phyloP scores from a whole-genome alignment of 2,797 vertebrate species.

The Semaprochilodus insignis region DNA sequence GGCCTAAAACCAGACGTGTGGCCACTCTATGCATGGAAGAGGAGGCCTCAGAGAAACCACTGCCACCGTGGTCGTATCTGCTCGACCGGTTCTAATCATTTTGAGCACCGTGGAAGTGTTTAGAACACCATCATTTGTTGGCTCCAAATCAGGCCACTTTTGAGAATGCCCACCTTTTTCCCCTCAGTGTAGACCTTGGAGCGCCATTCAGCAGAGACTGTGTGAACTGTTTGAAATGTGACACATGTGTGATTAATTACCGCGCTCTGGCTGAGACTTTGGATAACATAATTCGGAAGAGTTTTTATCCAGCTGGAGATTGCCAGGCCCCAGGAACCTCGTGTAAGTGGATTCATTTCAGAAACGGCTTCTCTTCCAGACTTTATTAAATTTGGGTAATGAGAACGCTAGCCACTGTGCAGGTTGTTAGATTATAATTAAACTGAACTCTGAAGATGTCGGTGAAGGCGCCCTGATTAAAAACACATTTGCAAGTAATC shows the following conservation, averaged over 20 bases:
- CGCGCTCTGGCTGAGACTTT: conserved; percentile 64
- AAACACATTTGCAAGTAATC: conserved; percentile 78
- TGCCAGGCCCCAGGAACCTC: conserved; percentile 70
- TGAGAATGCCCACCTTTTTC: conserved; percentile 3
- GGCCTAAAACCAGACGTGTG: too few relatives aligned
- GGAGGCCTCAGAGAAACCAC: conserved; percentile 3
- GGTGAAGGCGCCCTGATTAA: conserved; percentile 77
- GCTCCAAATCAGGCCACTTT: conserved; percentile 21
- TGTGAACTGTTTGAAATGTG: conserved; percentile 38
- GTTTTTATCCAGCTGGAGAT: conserved; percentile 68
- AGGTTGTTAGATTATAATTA: conserved; percentile 79
- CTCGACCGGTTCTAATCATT: conserved; percentile 32
- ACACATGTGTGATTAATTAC: conserved; percentile 72
- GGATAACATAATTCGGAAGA: conserved; percentile 65
- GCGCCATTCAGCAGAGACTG: conserved; percentile 12
- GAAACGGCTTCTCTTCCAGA: conserved; percentile 79
- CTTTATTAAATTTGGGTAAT: conserved; percentile 83
- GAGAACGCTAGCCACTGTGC: conserved; percentile 69
- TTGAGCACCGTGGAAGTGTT: conserved; percentile 42
- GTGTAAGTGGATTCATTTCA: conserved; percentile 80
- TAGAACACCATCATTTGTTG: conserved; percentile 37
- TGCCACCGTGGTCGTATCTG: not conserved
- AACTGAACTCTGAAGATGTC: conserved; percentile 71
- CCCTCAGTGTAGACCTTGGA: not conserved
- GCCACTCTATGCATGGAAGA: too few relatives aligned